These are phyloP conservation scores for Lamprologus sp. DNA, from an alignment of 2,113 vertebrate genomes.

Conservation along the genomic window DNA sequence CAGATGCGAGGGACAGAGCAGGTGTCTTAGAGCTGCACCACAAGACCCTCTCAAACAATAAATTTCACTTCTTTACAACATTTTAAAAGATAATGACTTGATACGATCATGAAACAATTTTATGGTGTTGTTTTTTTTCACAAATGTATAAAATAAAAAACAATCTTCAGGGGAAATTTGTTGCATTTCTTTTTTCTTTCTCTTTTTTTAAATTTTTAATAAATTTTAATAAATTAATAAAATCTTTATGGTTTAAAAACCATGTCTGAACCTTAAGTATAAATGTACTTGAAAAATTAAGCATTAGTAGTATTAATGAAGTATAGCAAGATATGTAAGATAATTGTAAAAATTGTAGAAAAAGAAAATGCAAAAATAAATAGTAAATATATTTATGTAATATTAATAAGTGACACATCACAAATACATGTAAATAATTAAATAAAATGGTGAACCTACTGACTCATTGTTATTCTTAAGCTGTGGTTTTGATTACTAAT, in stretches of 20 bases:
- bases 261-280: not conserved
- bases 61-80: not conserved
- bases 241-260: not conserved
- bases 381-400: not conserved
- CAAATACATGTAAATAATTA: not conserved
- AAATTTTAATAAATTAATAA: not conserved
- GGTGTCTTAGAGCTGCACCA: not conserved
- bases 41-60: not conserved
- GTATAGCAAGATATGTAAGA: not conserved
- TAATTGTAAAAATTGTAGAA: not conserved
- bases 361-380: not conserved
- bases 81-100: not conserved
- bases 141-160: not conserved
- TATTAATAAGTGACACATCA: not conserved
- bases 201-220: not conserved
- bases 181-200: not conserved
- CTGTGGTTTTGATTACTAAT: not conserved
- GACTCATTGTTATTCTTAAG: not conserved
- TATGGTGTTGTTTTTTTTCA: not conserved
- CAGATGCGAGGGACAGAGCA: conserved; percentile 82
- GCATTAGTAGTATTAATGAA: not conserved
- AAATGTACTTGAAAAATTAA: not conserved
- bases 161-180: not conserved
- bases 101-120: not conserved
- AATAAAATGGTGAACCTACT: not conserved